Conservation (phyloP, 1,140 invertebrate species). For the Apocrypta bakeri region DNA sequence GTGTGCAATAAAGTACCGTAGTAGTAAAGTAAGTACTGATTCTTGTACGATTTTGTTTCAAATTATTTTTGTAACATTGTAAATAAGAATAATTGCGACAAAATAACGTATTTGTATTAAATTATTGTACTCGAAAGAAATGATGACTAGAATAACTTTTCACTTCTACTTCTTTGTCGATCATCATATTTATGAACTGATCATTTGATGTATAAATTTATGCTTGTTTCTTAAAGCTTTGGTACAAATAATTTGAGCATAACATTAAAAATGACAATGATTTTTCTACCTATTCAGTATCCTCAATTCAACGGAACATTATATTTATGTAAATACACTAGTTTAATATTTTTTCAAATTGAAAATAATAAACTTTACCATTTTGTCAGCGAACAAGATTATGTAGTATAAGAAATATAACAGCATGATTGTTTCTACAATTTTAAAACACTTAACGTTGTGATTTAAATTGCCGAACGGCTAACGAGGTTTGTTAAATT, state of each 20-base stretch:
- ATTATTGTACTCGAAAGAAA: background rate
- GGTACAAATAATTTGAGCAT: constrained; percentile 19
- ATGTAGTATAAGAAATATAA: background rate
- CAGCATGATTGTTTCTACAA: background rate
- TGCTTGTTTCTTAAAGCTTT: constrained; percentile 43
- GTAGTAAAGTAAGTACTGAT: background rate
- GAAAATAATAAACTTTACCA: too few relatives aligned
- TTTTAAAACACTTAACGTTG: background rate
- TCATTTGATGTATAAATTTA: background rate
- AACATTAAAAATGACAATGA: background rate
- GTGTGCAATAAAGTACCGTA: background rate
- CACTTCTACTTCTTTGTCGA: constrained; percentile 31
- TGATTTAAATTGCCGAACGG: background rate
- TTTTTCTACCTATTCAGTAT: background rate
- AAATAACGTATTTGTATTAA: constrained; percentile 7
- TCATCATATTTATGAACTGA: constrained; percentile 43
- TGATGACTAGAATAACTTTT: background rate
- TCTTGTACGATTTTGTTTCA: too few relatives aligned
- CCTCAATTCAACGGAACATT: background rate
- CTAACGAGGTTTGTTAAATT: too few relatives aligned
- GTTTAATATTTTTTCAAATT: too few relatives aligned
- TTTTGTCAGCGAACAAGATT: too few relatives aligned
- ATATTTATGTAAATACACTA: too few relatives aligned
- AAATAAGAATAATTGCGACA: background rate
- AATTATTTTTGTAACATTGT: too few relatives aligned